Percentiles rank a stretch among this genome's conserved stretches.
phyloP scores from a whole-genome alignment of 1,140 invertebrate genomes.

The Drosophila biarmipes region DNA sequence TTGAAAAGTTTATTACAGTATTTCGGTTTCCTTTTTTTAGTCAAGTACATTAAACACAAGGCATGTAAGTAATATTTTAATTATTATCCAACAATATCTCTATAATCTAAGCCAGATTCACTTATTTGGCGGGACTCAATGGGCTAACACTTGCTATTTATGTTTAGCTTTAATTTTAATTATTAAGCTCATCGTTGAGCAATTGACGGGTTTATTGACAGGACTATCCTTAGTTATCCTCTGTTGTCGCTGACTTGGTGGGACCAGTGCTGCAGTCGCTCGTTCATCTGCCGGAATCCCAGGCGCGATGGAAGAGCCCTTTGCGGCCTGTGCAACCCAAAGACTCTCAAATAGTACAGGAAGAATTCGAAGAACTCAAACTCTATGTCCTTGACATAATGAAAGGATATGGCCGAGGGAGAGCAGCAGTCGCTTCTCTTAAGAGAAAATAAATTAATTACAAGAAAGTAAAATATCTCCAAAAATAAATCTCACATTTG shows the following conservation, averaged over 20 bases:
- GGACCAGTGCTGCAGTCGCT: conserved; percentile 5
- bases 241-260: conserved; percentile 6
- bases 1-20: no score
- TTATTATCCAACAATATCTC: no score
- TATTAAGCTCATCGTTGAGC: no score
- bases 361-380: conserved; percentile 15
- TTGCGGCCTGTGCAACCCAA: neutral
- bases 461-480: neutral
- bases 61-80: no score
- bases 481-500: conserved; percentile 84
- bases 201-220: neutral
- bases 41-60: no score
- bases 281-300: conserved; percentile 9
- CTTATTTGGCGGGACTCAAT: no score
- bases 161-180: no score
- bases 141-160: no score
- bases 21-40: no score
- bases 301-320: conserved; percentile 12
- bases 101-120: no score
- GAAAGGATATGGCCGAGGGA: conserved; percentile 87
- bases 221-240: neutral
- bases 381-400: conserved; percentile 4
- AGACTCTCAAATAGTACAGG: neutral
- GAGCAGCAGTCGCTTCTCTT: conserved; percentile 94
- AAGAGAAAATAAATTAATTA: conserved; percentile 46